Evolutionary conservation across 2,888 invertebrate species (phyloP).

Genomic region (Craniophora ligustri): DNA sequence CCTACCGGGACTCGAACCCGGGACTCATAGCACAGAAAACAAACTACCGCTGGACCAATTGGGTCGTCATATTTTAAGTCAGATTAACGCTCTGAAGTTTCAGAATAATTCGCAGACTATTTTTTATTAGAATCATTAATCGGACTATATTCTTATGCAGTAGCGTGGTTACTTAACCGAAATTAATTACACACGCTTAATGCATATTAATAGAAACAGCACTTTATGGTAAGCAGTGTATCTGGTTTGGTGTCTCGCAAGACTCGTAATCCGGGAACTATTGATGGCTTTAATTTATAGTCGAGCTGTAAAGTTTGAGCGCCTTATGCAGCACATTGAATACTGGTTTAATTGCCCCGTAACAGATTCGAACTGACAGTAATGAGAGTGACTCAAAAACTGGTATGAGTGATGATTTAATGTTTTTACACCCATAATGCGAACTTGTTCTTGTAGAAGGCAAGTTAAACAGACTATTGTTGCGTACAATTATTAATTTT

Average conservation of each 20-base stretch:
- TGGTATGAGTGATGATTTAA: conserved; percentile 43
- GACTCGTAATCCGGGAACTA: conserved; percentile 28
- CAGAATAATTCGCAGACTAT: neutral
- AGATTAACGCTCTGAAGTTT: no score
- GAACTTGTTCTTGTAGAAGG: conserved; percentile 37
- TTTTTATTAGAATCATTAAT: neutral
- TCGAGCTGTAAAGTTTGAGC: conserved; percentile 44
- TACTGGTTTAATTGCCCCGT: conserved; percentile 54
- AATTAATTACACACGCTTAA: conserved; percentile 18
- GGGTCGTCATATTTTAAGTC: no score
- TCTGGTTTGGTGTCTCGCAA: conserved; percentile 38
- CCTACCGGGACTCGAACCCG: no score
- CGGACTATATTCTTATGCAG: conserved; percentile 19
- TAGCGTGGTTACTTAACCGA: conserved; percentile 23
- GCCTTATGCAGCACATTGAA: conserved; percentile 30
- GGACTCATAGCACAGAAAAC: no score
- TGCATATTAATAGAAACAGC: conserved; percentile 36
- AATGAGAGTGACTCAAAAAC: conserved; percentile 50
- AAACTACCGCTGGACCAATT: no score
- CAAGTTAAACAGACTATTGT: conserved; percentile 44
- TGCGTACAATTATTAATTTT: conserved; percentile 44
- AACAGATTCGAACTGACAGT: conserved; percentile 51
- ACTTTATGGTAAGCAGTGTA: conserved; percentile 28
- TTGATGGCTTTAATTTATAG: conserved; percentile 27
- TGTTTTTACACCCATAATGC: conserved; percentile 39